Base-by-base conservation (phyloP, 2,113 vertebrate species). In the Eulacestoma nigropectus region DNA sequence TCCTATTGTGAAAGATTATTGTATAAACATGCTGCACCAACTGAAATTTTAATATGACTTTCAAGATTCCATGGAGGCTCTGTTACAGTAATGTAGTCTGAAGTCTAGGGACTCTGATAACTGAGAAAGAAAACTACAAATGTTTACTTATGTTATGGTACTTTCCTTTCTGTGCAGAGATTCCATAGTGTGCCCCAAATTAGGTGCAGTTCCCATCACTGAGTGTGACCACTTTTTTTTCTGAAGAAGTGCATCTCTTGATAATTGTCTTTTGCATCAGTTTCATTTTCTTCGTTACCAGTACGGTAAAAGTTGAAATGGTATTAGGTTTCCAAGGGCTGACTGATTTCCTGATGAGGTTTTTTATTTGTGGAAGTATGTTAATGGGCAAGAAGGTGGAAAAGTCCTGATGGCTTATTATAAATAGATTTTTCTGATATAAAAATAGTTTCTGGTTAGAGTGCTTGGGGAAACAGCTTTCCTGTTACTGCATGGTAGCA, bases 21-120 rank as follows among this genome's bases (percentile, higher is more conserved):
- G 44, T 75, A 17, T 80, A 84, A 91, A 65, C 13, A 14, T 50
- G 35, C 56, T 93, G 72, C 32, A 39, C 25, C 21, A 27, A 29
- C 20, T 94, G 90, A 84, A 90, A 72, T 65, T 89, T 70, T 57
- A 81, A 56, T 18, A 32, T 89, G 73, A 88, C 90, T 85, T 95
- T 96, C 37, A 75, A 18, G 68, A 19, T 68, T 95, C 21, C 32
- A 7, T 22, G 32, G 26, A 52, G 82, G 47, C 39, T 80, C 1
- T 77, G 7, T 90, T 87, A 68, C 77, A 82, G 87, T 75, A 78
- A 82, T 13, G 35, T n/a, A 60, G 13, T 59, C 46, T 92, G 60
- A 88, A 56, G 75, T 26, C 10, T 78, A 2, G 20, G 39, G 22
- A 16, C 15, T 69, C 39, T 32, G 59, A 56, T 84, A 86, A 52